Evolutionary conservation across 2,888 invertebrate species (phyloP).

Genomic region (Brenthis daphne): DNA sequence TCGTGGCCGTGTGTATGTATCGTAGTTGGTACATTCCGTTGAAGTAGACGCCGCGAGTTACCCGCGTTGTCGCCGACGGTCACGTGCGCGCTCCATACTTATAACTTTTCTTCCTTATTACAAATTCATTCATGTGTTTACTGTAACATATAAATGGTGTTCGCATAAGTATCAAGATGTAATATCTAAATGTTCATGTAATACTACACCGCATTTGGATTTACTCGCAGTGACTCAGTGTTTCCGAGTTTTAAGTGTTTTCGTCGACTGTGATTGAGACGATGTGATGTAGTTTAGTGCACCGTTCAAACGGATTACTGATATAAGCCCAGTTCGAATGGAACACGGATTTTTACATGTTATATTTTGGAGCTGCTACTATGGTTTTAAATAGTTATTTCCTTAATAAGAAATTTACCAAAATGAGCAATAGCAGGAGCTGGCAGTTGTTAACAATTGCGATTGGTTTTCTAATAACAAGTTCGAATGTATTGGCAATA

Average conservation of each 20-base stretch:
- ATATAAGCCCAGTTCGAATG: slow-evolving; percentile 56
- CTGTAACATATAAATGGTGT: slow-evolving; percentile 18
- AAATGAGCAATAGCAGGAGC: slow-evolving; percentile 57
- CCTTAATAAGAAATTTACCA: slow-evolving; percentile 50
- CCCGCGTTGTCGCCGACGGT: slow-evolving; percentile 54
- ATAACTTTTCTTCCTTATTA: slow-evolving; percentile 50
- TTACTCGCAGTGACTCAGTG: slow-evolving; percentile 71
- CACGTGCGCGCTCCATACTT: slow-evolving; percentile 50
- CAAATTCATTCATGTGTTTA: slow-evolving; percentile 29
- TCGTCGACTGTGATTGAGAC: slow-evolving; percentile 59
- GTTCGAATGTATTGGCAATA: slow-evolving; percentile 44
- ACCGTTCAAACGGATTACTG: slow-evolving; percentile 49
- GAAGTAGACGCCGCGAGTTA: slow-evolving; percentile 56
- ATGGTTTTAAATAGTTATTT: slow-evolving; percentile 33
- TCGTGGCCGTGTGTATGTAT: slow-evolving; percentile 39
- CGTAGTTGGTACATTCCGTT: slow-evolving; percentile 56
- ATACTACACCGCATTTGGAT: slow-evolving; percentile 48
- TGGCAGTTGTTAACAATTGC: slow-evolving; percentile 51
- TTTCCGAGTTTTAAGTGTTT: slow-evolving; percentile 64
- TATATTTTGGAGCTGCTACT: slow-evolving; percentile 26
- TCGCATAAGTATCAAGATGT: slow-evolving; percentile 38
- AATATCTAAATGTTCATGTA: slow-evolving; percentile 30
- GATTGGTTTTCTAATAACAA: slow-evolving; percentile 51
- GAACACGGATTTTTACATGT: slow-evolving; percentile 43
- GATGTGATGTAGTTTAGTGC: slow-evolving; percentile 55